Conservation (phyloP, 2,888 invertebrate species). For the Drosophila acutilabella region DNA sequence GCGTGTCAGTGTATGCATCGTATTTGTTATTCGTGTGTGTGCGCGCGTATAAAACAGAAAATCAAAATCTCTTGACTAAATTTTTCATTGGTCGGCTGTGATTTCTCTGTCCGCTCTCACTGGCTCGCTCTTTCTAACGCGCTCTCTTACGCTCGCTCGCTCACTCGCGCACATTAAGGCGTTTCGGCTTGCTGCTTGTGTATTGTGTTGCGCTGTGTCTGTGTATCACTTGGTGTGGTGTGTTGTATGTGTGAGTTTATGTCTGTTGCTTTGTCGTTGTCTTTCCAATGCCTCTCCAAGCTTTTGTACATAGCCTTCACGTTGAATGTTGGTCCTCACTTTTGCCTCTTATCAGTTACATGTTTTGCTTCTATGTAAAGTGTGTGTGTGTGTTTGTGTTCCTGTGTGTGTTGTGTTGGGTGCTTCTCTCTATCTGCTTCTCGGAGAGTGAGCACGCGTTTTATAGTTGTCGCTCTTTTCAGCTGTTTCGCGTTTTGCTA, state of each 20-base stretch:
- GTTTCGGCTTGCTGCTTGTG: constrained; percentile 26
- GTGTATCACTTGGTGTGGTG: constrained; percentile 14
- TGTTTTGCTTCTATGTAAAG: constrained; percentile 26
- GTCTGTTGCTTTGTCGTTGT: constrained; percentile 46
- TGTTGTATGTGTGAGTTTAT: constrained; percentile 25
- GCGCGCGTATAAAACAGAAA: constrained; percentile 83
- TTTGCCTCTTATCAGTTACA: constrained; percentile 68
- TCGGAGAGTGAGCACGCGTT: constrained; percentile 49
- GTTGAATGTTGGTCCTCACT: constrained; percentile 31
- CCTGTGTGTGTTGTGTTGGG: constrained; percentile 13
- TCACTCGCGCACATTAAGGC: constrained; percentile 39
- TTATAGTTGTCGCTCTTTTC: constrained; percentile 63
- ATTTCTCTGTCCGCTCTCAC: constrained; percentile 79
- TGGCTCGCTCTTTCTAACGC: constrained; percentile 20
- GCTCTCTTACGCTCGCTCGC: constrained; percentile 23
- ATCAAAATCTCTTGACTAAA: constrained; percentile 85
- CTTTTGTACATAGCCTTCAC: constrained; percentile 58
- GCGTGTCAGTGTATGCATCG: constrained; percentile 55
- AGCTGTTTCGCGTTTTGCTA: constrained; percentile 63
- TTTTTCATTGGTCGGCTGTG: constrained; percentile 86
- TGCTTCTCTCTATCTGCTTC: constrained; percentile 38
- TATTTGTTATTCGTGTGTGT: constrained; percentile 75
- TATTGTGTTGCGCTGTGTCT: constrained; percentile 1
- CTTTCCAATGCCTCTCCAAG: constrained; percentile 66
- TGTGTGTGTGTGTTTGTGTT: constrained; percentile 18